These are phyloP conservation scores for Fragum sueziense DNA, from an alignment of 2,888 invertebrate genomes.

Conservation along the genomic window DNA sequence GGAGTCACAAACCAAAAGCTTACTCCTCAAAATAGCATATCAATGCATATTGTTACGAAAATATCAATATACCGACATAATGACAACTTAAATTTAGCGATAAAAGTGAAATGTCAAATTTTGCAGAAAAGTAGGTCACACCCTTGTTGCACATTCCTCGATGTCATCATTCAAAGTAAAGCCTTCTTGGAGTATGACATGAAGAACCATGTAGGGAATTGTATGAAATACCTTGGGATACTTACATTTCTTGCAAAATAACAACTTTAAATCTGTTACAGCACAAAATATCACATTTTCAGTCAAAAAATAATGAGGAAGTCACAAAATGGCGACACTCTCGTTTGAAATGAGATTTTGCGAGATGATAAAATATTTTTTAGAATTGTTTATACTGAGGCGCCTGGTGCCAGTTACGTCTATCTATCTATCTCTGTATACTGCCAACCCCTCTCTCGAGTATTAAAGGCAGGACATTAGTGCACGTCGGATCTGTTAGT, in stretches of 20 bases:
- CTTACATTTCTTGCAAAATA: constrained; percentile 7
- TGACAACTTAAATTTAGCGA: too few species aligned
- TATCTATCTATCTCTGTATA: too few species aligned
- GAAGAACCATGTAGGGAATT: not conserved
- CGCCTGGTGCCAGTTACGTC: not conserved
- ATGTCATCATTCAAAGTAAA: not conserved
- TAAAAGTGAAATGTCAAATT: constrained; percentile 31
- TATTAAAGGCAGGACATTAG: too few species aligned
- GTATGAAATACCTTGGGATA: not conserved
- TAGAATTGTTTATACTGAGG: not conserved
- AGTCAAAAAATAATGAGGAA: constrained; percentile 40
- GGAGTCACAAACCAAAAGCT: too few species aligned
- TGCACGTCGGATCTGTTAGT: too few species aligned
- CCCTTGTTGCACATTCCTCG: constrained; percentile 11
- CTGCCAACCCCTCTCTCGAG: too few species aligned
- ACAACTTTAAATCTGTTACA: not conserved
- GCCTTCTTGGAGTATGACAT: not conserved
- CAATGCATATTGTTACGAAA: too few species aligned
- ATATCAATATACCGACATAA: too few species aligned
- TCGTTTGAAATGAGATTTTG: constrained; percentile 45
- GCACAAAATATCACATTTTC: constrained; percentile 15
- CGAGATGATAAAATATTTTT: constrained; percentile 38
- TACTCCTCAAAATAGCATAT: too few species aligned
- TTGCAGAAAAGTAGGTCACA: constrained; percentile 25
- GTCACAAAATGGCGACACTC: constrained; percentile 56